Percentiles rank a stretch among this genome's conserved stretches.
Evolutionary conservation across 2,888 invertebrate genomes (phyloP).

Genomic region (Archips xylosteana): DNA sequence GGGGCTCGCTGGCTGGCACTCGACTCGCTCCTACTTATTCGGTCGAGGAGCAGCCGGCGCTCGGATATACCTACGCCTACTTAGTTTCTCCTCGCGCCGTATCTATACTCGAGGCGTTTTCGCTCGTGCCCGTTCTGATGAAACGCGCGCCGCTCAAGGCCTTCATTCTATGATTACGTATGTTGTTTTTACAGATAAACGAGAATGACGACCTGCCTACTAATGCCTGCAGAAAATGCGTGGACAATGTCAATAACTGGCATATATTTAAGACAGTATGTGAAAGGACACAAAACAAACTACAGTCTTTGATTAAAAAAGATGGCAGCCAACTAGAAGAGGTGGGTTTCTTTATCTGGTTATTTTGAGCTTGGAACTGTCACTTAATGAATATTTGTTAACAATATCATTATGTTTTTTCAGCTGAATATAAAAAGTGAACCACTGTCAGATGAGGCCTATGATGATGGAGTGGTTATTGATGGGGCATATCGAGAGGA

Average conservation of each 20-base stretch:
- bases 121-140: slow-evolving; percentile 78
- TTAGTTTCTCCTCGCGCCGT: slow-evolving; percentile 80
- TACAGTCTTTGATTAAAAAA: slow-evolving; percentile 85
- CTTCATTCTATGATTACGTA: slow-evolving; percentile 76
- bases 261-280: slow-evolving; percentile 88
- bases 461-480: slow-evolving; percentile 84
- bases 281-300: slow-evolving; percentile 87
- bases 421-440: slow-evolving; percentile 86
- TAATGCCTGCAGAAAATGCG: slow-evolving; percentile 87
- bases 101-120: slow-evolving; percentile 78
- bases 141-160: slow-evolving; percentile 76
- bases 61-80: slow-evolving; percentile 81
- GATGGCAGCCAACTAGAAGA: slow-evolving; percentile 83
- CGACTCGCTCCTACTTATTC: slow-evolving; percentile 84
- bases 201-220: slow-evolving; percentile 87
- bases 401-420: slow-evolving; percentile 66
- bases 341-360: slow-evolving; percentile 71
- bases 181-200: slow-evolving; percentile 86
- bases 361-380: slow-evolving; percentile 68
- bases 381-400: slow-evolving; percentile 57
- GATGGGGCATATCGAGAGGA: slow-evolving; percentile 81
- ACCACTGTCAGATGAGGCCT: slow-evolving; percentile 82
- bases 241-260: slow-evolving; percentile 88
- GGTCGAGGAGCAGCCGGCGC: slow-evolving; percentile 81
- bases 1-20: slow-evolving; percentile 83